phyloP scores from a whole-genome alignment of 2,113 vertebrate species.

The Nanorana parkeri region DNA sequence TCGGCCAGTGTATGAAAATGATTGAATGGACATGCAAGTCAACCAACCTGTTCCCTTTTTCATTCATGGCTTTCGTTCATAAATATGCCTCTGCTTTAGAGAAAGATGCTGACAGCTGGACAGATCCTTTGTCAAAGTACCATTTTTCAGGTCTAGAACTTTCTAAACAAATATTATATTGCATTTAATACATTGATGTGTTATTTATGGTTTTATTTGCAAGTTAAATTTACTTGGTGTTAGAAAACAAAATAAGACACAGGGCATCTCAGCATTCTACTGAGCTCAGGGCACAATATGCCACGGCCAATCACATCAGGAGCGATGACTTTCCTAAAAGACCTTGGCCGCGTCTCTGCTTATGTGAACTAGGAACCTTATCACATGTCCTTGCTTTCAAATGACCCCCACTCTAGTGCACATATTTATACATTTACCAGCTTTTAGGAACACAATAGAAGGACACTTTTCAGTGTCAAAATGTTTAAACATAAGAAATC shows the following conservation, averaged over 20 bases:
- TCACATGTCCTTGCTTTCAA: too few species aligned
- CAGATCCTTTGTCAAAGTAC: slow-evolving; percentile 27
- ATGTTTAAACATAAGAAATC: too few species aligned
- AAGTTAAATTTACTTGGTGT: neutral
- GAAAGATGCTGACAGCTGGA: slow-evolving; percentile 27
- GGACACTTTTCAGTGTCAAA: too few species aligned
- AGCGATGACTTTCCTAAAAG: too few species aligned
- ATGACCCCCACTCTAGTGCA: too few species aligned
- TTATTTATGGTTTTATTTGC: neutral
- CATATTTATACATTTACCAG: too few species aligned
- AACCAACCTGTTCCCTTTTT: slow-evolving; percentile 48
- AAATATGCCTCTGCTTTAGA: slow-evolving; percentile 16
- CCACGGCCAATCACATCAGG: too few species aligned
- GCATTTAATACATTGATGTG: neutral
- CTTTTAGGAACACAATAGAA: too few species aligned
- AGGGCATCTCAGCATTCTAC: too few species aligned
- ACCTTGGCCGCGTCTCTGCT: too few species aligned
- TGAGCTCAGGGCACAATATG: too few species aligned
- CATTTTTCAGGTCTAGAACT: slow-evolving; percentile 15
- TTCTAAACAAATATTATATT: slow-evolving; percentile 28
- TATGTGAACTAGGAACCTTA: too few species aligned
- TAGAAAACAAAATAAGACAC: neutral
- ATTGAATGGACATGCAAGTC: slow-evolving; percentile 25
- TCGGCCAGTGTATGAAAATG: slow-evolving; percentile 13
- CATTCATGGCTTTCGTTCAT: slow-evolving; percentile 26